Conservation (phyloP, 2,113 vertebrate genomes). For the Cebidichthys violaceus region DNA sequence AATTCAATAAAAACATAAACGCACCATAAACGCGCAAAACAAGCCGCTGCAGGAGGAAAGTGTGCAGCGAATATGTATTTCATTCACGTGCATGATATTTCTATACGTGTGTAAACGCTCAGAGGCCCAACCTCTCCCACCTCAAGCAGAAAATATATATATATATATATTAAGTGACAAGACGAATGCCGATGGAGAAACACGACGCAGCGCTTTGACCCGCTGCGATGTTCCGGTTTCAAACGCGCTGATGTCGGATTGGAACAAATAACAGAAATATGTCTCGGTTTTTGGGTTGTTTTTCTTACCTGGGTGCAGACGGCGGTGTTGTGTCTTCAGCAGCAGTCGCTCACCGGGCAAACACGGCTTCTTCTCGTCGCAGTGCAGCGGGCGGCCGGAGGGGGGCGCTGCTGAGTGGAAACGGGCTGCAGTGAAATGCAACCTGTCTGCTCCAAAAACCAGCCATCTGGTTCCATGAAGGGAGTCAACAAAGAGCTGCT, state of each 20-base stretch:
- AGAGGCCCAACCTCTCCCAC: constrained; percentile 79
- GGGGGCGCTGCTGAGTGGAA: constrained; percentile 72
- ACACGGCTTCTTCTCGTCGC: constrained; percentile 56
- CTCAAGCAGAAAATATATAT: constrained; percentile 59
- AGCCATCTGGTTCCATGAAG: too few species aligned
- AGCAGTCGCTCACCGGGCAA: constrained; percentile 80
- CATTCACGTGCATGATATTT: constrained; percentile 46
- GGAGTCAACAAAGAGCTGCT: too few species aligned
- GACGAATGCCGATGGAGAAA: constrained; percentile 68
- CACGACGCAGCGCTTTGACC: constrained; percentile 22
- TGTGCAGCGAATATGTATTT: not conserved
- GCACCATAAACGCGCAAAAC: not conserved
- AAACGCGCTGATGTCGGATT: not conserved
- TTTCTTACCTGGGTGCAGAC: constrained; percentile 81
- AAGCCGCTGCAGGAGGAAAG: not conserved
- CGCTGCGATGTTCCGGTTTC: too few species aligned
- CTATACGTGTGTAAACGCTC: constrained; percentile 35
- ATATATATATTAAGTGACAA: constrained; percentile 42
- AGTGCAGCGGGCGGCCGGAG: constrained; percentile 64
- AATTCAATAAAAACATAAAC: not conserved
- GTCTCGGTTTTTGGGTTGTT: not conserved
- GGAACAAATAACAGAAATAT: not conserved
- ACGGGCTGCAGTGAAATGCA: not conserved
- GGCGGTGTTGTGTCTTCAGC: constrained; percentile 83
- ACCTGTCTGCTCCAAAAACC: too few species aligned